Evolutionary conservation across 2,113 vertebrate genomes (phyloP).

Genomic region (Albula goreensis): DNA sequence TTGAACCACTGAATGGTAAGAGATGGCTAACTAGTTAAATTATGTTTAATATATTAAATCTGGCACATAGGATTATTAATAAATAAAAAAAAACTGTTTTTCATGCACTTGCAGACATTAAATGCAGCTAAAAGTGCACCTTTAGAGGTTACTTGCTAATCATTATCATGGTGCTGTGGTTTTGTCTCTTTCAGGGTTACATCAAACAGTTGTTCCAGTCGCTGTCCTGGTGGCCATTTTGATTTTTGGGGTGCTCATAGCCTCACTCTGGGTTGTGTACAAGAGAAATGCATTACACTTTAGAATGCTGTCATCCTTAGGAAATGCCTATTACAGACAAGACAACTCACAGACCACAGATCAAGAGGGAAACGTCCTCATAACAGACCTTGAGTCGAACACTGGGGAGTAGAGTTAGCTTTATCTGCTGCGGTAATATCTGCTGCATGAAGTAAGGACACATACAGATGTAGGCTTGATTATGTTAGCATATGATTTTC

Average conservation of each 20-base stretch:
- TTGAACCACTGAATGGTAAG: slow-evolving; percentile 73
- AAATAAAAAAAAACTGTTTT: too few species aligned
- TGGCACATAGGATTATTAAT: too few species aligned
- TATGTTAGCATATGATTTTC: background rate
- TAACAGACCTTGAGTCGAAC: slow-evolving; percentile 79
- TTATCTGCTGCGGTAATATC: background rate
- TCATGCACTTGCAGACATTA: too few species aligned
- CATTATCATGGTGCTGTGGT: too few species aligned
- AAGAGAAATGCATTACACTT: slow-evolving; percentile 69
- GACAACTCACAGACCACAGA: slow-evolving; percentile 64
- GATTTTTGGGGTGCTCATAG: slow-evolving; percentile 67
- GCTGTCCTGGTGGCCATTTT: slow-evolving; percentile 71
- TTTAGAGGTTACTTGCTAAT: background rate
- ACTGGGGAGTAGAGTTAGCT: slow-evolving; percentile 59
- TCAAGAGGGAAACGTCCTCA: slow-evolving; percentile 85
- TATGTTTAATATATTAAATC: too few species aligned
- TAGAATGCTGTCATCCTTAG: slow-evolving; percentile 62
- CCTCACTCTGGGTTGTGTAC: slow-evolving; percentile 71
- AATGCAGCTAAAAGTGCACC: too few species aligned
- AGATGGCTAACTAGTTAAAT: background rate
- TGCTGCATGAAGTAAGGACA: background rate
- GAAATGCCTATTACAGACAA: slow-evolving; percentile 74
- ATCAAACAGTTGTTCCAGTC: slow-evolving; percentile 64
- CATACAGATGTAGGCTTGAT: background rate
- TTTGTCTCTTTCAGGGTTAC: slow-evolving; percentile 69